Evolutionary conservation across 2,113 vertebrate species (phyloP).

Genomic region (Maccullochella peelii): DNA sequence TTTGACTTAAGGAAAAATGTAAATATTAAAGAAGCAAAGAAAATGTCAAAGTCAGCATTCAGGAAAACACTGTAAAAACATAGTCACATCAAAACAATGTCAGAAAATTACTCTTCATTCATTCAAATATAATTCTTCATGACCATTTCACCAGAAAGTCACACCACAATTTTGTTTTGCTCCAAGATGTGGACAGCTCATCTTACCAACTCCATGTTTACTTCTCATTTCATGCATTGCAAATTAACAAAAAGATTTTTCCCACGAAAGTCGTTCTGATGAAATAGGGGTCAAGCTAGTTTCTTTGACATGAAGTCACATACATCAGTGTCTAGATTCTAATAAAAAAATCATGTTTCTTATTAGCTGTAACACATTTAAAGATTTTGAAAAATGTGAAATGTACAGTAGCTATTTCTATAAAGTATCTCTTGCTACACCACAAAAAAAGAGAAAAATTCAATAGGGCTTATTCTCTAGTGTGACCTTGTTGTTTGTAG

Average conservation of each 20-base stretch:
- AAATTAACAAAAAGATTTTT: not conserved
- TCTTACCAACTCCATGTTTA: not conserved
- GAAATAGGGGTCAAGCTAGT: not conserved
- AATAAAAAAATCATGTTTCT: not conserved
- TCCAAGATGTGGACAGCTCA: not conserved
- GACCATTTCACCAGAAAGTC: not conserved
- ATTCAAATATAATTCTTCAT: not conserved
- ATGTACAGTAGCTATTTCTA: not conserved
- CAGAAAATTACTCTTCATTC: not conserved
- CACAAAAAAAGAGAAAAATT: no score
- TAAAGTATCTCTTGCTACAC: no score
- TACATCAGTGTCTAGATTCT: not conserved
- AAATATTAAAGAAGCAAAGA: not conserved
- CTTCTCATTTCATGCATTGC: not conserved
- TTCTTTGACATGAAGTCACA: not conserved
- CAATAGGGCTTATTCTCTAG: not conserved
- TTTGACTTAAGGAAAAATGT: not conserved
- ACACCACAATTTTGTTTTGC: not conserved
- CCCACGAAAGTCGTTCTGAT: not conserved
- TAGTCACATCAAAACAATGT: not conserved
- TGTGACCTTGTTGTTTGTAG: not conserved
- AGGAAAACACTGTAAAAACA: not conserved
- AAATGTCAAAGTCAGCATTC: not conserved
- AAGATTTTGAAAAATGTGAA: not conserved
- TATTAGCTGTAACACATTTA: not conserved